Base-by-base conservation (phyloP, 1,140 invertebrate species). In the Drosophila arizonae region DNA sequence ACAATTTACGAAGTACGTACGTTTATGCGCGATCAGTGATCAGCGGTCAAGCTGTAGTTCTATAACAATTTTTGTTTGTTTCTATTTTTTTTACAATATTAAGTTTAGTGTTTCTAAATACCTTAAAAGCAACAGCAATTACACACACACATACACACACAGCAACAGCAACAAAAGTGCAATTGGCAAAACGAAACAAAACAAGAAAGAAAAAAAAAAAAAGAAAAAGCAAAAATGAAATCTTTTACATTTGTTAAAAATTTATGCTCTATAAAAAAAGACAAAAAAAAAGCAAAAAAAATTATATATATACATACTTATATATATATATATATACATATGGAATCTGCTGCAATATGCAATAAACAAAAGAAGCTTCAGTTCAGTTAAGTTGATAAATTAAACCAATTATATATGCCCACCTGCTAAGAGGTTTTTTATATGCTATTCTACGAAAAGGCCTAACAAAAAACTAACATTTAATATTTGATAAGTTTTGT, bases 221-320 rank as follows among this genome's bases (percentile, higher is more conserved):
- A 60, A 46, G n/a, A 52, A 60, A 64, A 72, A 58, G 46, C 71
- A 76, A 52, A 60, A 64, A 72, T 54, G 46, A 75, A 76, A 69
- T 54, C 74, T 84, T 84, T 80, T 76, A 85, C 77, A 74, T 85
- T 85, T 85, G 70, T 85, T 86, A 85, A 62, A 76, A 72, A 63
- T 55, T 68, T 66, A 43, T 79, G 78, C 39, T 64, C 60, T 57
- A 80, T 45, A 79, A 62, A 71, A 62, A 50, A 73, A 9, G 77
- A 64, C 60, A 62, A 48, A 46, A 76, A 24, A 56, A 17, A 50
- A 43, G 15, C 21, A 15, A 58, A 21, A 50, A 69, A 21, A 41
- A 72, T 48, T 1, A 13, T 6, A 11, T 4, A 79, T 70, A 55
- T 9, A 41, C 0, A 41, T 4, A 41, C 0, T n/a, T 4, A n/a